A percentile compares a stretch with the other conserved stretches of the same genome.
Conservation (phyloP, 2,113 vertebrate genomes). For the Scortum barcoo region DNA sequence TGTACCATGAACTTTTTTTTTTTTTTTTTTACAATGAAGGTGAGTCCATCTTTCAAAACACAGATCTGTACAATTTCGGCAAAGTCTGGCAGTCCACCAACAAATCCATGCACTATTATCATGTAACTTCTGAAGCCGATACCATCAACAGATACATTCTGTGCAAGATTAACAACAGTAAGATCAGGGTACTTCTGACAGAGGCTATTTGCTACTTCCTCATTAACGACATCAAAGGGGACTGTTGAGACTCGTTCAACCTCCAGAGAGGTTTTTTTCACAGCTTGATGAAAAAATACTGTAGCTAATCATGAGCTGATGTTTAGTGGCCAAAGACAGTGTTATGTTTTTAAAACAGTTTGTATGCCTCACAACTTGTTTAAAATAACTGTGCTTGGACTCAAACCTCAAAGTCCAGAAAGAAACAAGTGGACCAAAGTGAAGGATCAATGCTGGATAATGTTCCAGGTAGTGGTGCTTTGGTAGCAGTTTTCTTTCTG, state of each 20-base stretch:
- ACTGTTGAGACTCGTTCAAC: constrained; percentile 41
- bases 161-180: constrained; percentile 23
- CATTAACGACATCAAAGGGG: constrained; percentile 28
- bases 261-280: too few relatives aligned
- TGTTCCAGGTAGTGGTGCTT: constrained; percentile 17
- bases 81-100: constrained; percentile 47
- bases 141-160: constrained; percentile 17
- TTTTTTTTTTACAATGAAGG: constrained; percentile 34
- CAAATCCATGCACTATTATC: constrained; percentile 45
- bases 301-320: too few relatives aligned
- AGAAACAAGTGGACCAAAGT: constrained; percentile 44
- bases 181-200: neutral
- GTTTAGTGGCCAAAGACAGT: constrained; percentile 26
- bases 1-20: constrained; percentile 41
- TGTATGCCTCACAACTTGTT: constrained; percentile 52
- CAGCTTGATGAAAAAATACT: too few relatives aligned
- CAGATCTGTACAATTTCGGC: constrained; percentile 48
- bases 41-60: constrained; percentile 19
- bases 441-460: constrained; percentile 37
- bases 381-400: constrained; percentile 48
- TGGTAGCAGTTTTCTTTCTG: constrained; percentile 30
- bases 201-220: constrained; percentile 29
- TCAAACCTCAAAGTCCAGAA: constrained; percentile 52
- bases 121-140: constrained; percentile 42
- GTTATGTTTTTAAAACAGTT: constrained; percentile 61